Evolutionary conservation across 2,113 vertebrate genomes (phyloP).

Genomic region (Plecturocebus donacophilus): DNA sequence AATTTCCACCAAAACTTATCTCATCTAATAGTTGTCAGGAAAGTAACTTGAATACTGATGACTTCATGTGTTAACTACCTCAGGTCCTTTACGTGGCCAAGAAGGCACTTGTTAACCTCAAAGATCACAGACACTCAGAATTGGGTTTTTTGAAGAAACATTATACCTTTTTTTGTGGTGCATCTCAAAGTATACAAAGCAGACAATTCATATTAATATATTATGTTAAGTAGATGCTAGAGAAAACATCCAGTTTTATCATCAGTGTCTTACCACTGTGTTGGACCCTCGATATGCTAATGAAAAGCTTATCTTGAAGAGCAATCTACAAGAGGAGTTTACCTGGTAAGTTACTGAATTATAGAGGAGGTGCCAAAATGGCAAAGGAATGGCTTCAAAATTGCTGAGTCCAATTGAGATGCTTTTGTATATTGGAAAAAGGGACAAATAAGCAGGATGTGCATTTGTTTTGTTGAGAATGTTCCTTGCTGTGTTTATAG

Average conservation of each 20-base stretch:
- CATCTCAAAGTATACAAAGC: not conserved
- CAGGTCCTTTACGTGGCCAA: not conserved
- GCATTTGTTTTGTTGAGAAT: not conserved
- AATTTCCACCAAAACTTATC: not conserved
- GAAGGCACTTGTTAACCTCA: not conserved
- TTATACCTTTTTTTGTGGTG: not conserved
- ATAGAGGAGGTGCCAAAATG: not conserved
- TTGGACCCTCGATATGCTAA: not conserved
- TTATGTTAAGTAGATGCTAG: not conserved
- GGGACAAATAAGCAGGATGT: fast-evolving
- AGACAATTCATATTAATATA: not conserved
- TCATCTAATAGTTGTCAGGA: not conserved
- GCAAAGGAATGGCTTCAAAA: not conserved
- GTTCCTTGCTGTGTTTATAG: not conserved
- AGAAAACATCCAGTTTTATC: not conserved
- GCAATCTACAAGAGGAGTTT: not conserved
- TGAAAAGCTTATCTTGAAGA: not conserved
- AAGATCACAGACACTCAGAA: not conserved
- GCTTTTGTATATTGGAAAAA: fast-evolving
- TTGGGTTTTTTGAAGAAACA: not conserved
- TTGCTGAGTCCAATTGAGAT: not conserved
- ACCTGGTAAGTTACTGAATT: not conserved
- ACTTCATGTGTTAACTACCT: not conserved
- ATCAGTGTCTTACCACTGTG: not conserved
- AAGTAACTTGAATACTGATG: conserved; percentile 4